Base-by-base conservation (phyloP, 2,797 vertebrate genomes). In the Brachyalestes nurse region DNA sequence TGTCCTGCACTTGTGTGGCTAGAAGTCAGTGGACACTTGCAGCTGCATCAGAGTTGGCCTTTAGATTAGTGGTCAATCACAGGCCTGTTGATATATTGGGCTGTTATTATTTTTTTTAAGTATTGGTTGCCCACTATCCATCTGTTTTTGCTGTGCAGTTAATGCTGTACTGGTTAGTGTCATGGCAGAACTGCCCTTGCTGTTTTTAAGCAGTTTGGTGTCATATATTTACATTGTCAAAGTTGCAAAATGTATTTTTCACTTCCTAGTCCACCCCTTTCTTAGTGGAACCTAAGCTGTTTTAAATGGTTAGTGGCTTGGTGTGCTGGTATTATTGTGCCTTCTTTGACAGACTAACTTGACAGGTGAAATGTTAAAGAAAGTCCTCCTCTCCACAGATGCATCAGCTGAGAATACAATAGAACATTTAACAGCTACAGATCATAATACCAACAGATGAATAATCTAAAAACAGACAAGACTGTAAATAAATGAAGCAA, bases 1-100 rank as follows among this genome's bases (percentile, higher is more conserved):
- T 80, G 79, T 58, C 64, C 75, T n/a, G 23, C 47, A 28, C 58
- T 76, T 77, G 67, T 75, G 13, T 79, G 72, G 66, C 34, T 38
- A 45, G 55, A 75, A 70, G 67, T 53, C 45, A 28, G 65, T 70
- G 66, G 81, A 74, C 21, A 57, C 57, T 47, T 73, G 2, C 21
- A 62, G 25, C 13, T 60, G 23, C 10, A 25, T 62, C 57, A 49
- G 71, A 66, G 38, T 8, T 67, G 51, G 25, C 21, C 38, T 72
- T 79, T 74, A 16, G 16, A 73, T 47, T 62, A 62, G 13, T 34
- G 23, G 60, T 62, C 60, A 62, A 5, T 6, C 49, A 42, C 40
- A 4, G 40, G 8, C 4, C 40, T 8, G 40, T 42, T 42, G 40
- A 4, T 42, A 42, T 42, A 42, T 42, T 42, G 40, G 8, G 40